Conservation (phyloP, 2,113 vertebrate species). For the Loxodonta africana region DNA sequence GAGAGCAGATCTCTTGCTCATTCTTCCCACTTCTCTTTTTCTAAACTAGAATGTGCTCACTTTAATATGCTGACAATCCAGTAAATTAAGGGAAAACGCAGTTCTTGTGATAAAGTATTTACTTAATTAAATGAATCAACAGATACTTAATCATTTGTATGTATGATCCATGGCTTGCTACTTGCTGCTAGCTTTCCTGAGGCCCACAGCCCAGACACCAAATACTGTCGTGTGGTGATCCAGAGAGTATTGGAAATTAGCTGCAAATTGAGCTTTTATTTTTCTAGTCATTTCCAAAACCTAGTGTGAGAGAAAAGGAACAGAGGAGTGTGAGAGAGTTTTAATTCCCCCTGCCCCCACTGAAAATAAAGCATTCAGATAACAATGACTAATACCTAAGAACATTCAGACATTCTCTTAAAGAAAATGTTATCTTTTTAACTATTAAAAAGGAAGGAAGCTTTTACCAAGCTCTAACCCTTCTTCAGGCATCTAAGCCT, state of each 20-base stretch:
- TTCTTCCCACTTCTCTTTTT: not conserved
- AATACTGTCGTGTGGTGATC: not conserved
- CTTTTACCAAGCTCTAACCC: not conserved
- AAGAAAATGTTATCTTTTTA: conserved; percentile 20
- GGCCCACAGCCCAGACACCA: not conserved
- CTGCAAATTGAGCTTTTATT: not conserved
- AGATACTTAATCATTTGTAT: not conserved
- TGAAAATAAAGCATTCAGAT: conserved; percentile 29
- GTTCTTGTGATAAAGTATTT: not conserved
- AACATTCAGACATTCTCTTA: not conserved
- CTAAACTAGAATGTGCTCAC: not conserved
- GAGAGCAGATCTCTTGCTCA: not conserved
- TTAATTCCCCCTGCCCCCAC: not conserved
- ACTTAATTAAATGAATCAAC: conserved; percentile 11
- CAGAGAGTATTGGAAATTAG: not conserved
- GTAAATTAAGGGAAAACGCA: not conserved
- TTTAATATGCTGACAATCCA: not conserved
- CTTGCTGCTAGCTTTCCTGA: conserved; percentile 3
- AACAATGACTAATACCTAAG: not conserved
- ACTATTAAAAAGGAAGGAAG: conserved; percentile 5
- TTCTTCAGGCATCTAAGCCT: conserved; percentile 27
- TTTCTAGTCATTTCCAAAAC: not conserved
- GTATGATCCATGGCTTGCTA: not conserved
- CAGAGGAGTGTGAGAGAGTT: not conserved
- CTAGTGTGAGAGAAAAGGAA: not conserved